Percentiles rank a stretch among this genome's conserved stretches.
Evolutionary conservation across 1,140 invertebrate genomes (phyloP).

Genomic region (Ladona fulva): DNA sequence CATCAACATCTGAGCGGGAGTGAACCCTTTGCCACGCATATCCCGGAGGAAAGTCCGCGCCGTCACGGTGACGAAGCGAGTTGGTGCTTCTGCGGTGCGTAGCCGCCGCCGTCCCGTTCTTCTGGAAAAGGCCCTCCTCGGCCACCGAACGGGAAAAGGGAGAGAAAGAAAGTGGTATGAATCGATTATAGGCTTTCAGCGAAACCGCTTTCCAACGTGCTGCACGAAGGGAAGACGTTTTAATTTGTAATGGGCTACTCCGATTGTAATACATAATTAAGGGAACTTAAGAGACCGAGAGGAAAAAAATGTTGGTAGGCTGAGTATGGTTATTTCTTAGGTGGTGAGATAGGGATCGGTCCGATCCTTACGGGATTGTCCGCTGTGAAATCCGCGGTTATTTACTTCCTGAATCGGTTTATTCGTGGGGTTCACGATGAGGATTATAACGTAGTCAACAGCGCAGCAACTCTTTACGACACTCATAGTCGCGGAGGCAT

Average conservation of each 20-base stretch:
- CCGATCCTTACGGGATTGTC: too few species aligned
- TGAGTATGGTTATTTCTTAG: too few species aligned
- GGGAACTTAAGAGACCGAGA: background rate
- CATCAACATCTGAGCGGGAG: background rate
- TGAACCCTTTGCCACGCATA: background rate
- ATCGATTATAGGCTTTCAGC: conserved; percentile 5
- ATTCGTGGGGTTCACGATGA: too few species aligned
- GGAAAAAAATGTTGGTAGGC: background rate
- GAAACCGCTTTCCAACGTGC: background rate
- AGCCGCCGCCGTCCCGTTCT: background rate
- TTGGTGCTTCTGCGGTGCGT: background rate
- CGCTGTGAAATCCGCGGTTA: too few species aligned
- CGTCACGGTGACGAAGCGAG: background rate
- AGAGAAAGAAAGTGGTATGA: background rate
- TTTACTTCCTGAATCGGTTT: too few species aligned
- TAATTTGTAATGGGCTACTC: conserved; percentile 1
- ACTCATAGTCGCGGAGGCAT: too few species aligned
- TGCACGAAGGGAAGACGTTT: background rate
- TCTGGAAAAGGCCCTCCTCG: background rate
- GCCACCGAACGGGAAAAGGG: background rate
- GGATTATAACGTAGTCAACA: too few species aligned
- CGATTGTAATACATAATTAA: background rate
- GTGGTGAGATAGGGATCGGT: too few species aligned
- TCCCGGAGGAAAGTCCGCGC: too few species aligned
- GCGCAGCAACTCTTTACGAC: too few species aligned